Evolutionary conservation across 2,113 vertebrate genomes (phyloP).

Genomic region (Otocyon megalotis): DNA sequence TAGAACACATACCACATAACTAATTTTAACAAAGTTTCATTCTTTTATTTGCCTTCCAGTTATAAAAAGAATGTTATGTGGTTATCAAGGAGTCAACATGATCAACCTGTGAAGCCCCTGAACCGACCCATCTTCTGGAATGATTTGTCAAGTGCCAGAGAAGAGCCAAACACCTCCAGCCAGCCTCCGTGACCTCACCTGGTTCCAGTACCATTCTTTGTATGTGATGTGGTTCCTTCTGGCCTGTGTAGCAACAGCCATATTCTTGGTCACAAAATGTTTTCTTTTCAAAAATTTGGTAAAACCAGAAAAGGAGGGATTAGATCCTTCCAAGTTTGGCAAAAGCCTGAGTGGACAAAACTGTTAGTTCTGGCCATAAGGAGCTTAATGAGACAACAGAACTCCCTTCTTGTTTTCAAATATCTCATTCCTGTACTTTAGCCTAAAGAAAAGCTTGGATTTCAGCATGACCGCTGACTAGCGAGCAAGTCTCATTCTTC

Average conservation of each 20-base stretch:
- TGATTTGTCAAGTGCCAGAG: constrained; percentile 94
- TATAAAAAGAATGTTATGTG: constrained; percentile 90
- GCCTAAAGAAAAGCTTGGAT: neutral
- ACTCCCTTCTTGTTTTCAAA: neutral
- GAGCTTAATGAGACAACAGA: neutral
- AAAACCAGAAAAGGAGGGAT: constrained; percentile 77
- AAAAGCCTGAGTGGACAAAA: neutral
- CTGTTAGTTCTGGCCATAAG: neutral
- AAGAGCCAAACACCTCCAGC: constrained; percentile 90
- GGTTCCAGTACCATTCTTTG: constrained; percentile 93
- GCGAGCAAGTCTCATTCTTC: neutral
- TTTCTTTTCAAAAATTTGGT: constrained; percentile 83
- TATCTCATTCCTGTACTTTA: neutral
- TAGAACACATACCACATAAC: neutral
- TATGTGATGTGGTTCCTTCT: constrained; percentile 75
- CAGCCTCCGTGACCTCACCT: constrained; percentile 90
- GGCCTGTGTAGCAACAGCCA: neutral
- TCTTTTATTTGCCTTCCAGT: constrained; percentile 73
- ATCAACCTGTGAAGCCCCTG: constrained; percentile 89
- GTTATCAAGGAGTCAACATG: constrained; percentile 91
- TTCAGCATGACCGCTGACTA: neutral
- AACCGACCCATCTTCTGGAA: constrained; percentile 94
- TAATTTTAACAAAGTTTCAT: neutral
- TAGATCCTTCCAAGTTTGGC: constrained; percentile 48
- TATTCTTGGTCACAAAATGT: constrained; percentile 86